Base-by-base conservation (phyloP, 2,888 invertebrate genomes). In the Busseola fusca region DNA sequence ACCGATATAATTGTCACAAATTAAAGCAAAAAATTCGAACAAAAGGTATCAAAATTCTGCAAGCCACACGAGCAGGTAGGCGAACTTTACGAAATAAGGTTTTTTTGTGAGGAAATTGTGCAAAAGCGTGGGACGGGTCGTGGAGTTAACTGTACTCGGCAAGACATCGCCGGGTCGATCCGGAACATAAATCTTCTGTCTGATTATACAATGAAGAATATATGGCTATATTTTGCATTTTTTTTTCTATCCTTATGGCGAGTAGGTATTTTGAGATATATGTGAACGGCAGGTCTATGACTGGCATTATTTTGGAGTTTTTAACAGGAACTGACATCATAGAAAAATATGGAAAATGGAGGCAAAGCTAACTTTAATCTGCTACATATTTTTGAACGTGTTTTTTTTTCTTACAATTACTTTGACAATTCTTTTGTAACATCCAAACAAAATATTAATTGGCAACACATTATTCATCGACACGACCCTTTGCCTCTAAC, bases 1-100 rank as follows among this genome's bases (percentile, higher is more conserved):
- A n/a, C n/a, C 94, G 95, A 91, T 95, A 95, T 95, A 95, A 95
- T 95, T 95, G 95, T 95, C 95, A 95, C 95, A 95, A 95, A 95
- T 95, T 95, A 94, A 95, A 90, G 95, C 95, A 95, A 95, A 95
- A 95, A 95, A 91, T 37, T 83, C 87, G 88, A 90, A 95, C 94
- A 95, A 95, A 94, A 93, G 95, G 91, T 95, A 95, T 95, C 95
- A 94, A 94, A 94, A 95, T 94, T 93, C 95, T 95, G 95, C 95
- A 95, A 95, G 95, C 94, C 95, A 95, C 95, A 95, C 95, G 95
- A 94, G 94, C 95, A 95, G 95, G 95, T 95, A 95, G 93, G 90
- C 84, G 89, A 88, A 88, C 84, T 84, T 90, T 93, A 92, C 92
- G 93, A 92, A 93, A 91, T 92, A 88, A 67, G 78, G 71, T 80